Base-by-base conservation (phyloP, 1,140 invertebrate genomes). In the Cheumatopsyche charites region DNA sequence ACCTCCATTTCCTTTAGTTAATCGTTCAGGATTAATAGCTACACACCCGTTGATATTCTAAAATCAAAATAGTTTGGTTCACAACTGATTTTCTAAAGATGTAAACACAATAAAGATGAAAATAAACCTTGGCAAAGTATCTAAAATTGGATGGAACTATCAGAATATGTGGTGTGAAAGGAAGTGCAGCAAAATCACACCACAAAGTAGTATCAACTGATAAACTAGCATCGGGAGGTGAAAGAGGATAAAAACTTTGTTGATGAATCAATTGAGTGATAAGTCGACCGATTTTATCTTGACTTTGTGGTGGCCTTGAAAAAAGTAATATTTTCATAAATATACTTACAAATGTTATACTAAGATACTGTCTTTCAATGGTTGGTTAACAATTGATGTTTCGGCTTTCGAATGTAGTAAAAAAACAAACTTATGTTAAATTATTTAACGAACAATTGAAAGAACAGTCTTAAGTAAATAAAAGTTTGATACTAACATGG, bases 111-210 rank as follows among this genome's bases (percentile, higher is more conserved):
- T 66, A 68, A 42, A n/a, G 17, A 73, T 69, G 17, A 69, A 58
- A n/a, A 47, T 19, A 29, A 1, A 91, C 91, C 86, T 92, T 94
- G 49, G 92, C 86, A 81, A 96, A 97, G 79, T 90, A 88, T 80
- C 89, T 86, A 67, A 96, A 88, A 79, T 93, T 90, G 9, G 94
- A 96, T 1, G 95, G 94, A 73, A 94, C 78, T 49, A 98, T 81
- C 0, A 98, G 80, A 7, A 98, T 75, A 79, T 97, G 93, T 0
- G 95, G 95, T 58, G 88, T 88, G 61, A 84, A 80, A 12, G 89
- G 82, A 68, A 94, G 84, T 66, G 87, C 85, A 11, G 87, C 88
- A 79, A 90, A 86, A 73, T 88, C 85, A 43, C 90, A 87, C 82
- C 90, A 91, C 47, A 92, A 81, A 62, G 86, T 84, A 13, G 87